Conservation (phyloP, 2,888 invertebrate genomes). For the Eristalis tenax region DNA sequence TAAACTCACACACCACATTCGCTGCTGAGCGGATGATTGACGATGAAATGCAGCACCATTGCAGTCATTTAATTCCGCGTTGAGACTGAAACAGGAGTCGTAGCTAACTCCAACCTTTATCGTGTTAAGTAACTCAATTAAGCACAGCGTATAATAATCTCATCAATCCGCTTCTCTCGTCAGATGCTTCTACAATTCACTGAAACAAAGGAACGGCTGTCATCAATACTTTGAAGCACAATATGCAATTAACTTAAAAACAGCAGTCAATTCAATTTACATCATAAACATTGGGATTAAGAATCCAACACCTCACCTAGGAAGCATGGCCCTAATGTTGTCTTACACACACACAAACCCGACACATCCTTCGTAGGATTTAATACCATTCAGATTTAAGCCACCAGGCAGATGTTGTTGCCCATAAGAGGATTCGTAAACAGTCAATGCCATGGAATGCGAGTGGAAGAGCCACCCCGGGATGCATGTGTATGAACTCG, state of each 20-base stretch:
- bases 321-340: background rate
- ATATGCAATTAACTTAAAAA: conserved; percentile 16
- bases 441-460: background rate
- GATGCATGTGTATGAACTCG: background rate
- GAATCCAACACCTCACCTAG: background rate
- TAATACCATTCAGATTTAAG: conserved; percentile 10
- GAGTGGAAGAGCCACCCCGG: background rate
- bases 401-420: conserved; percentile 12
- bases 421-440: conserved; percentile 8
- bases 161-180: background rate
- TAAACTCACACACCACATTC: background rate
- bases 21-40: background rate
- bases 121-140: too few relatives aligned
- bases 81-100: background rate
- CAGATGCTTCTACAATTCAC: background rate
- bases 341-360: background rate
- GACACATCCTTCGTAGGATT: background rate
- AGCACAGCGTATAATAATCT: background rate
- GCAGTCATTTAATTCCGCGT: background rate
- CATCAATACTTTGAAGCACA: background rate
- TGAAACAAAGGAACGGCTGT: background rate
- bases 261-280: background rate
- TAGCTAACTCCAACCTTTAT: too few relatives aligned
- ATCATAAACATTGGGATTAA: background rate
- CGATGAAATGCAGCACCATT: background rate